A percentile compares a stretch with the other conserved stretches of the same genome.
Conservation (phyloP, 2,888 invertebrate genomes). For the Leptopilina myrica region DNA sequence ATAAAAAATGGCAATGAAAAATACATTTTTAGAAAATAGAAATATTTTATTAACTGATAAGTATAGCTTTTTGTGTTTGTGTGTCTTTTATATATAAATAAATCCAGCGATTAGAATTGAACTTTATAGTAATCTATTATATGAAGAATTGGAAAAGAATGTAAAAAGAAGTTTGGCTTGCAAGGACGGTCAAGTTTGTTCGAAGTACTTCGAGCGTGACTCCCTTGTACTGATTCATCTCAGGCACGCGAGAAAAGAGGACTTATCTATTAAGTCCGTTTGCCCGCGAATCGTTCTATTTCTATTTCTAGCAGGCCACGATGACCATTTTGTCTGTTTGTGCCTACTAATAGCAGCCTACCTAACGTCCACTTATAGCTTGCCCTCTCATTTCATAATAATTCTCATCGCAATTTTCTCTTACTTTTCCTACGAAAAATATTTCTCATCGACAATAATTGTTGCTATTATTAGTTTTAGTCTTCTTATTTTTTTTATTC, state of each 20-base stretch:
- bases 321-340: constrained; percentile 72
- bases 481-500: too few species aligned
- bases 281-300: constrained; percentile 62
- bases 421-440: background rate
- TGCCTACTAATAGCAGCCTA: constrained; percentile 68
- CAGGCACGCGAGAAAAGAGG: constrained; percentile 54
- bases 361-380: constrained; percentile 44
- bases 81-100: too few species aligned
- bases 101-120: background rate
- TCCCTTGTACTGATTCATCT: constrained; percentile 54
- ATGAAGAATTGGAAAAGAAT: background rate
- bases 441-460: background rate
- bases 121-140: background rate
- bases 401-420: constrained; percentile 14
- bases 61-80: too few species aligned
- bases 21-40: too few species aligned
- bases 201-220: constrained; percentile 47
- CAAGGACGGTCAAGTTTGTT: constrained; percentile 25
- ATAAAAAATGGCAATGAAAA: too few species aligned
- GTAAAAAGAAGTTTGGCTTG: background rate
- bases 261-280: constrained; percentile 51
- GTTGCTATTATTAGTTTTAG: background rate
- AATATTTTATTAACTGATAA: too few species aligned
- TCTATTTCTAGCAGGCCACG: constrained; percentile 68
- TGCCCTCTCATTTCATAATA: constrained; percentile 34